These are phyloP conservation scores for Gadopsis marmoratus DNA, from an alignment of 2,797 vertebrate genomes.

Conservation along the genomic window DNA sequence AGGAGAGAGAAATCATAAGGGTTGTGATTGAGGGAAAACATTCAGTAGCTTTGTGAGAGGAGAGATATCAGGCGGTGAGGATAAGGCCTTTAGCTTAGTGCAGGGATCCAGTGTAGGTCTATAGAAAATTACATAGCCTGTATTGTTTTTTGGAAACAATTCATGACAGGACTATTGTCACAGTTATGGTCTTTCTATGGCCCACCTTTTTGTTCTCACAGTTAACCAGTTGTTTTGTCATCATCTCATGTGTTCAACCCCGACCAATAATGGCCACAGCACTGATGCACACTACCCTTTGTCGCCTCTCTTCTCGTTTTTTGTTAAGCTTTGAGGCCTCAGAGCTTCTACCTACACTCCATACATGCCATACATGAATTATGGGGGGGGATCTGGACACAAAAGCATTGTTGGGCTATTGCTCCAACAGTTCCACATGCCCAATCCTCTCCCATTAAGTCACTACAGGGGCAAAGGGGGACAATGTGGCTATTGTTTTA, in stretches of 20 bases:
- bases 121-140: neutral
- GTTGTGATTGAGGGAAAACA: conserved; percentile 38
- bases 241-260: conserved; percentile 28
- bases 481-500: conserved; percentile 77
- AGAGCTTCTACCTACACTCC: conserved; percentile 33
- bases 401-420: conserved; percentile 45
- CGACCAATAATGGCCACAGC: conserved; percentile 23
- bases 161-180: conserved; percentile 11
- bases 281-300: conserved; percentile 45
- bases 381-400: conserved; percentile 20
- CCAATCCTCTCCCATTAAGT: conserved; percentile 55
- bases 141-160: conserved; percentile 1
- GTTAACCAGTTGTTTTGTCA: conserved; percentile 42
- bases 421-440: conserved; percentile 42
- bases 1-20: conserved; percentile 12
- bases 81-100: neutral
- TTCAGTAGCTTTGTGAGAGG: conserved; percentile 13
- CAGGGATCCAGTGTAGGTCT: neutral
- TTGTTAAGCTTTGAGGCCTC: conserved; percentile 61
- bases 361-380: conserved; percentile 34
- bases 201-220: conserved; percentile 50
- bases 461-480: conserved; percentile 47
- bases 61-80: neutral
- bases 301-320: conserved; percentile 46
- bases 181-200: conserved; percentile 23